A percentile compares a stretch with the other conserved stretches of the same genome.
These are phyloP conservation scores for Megathymus violae DNA, from an alignment of 1,140 invertebrate species.

Conservation along the genomic window DNA sequence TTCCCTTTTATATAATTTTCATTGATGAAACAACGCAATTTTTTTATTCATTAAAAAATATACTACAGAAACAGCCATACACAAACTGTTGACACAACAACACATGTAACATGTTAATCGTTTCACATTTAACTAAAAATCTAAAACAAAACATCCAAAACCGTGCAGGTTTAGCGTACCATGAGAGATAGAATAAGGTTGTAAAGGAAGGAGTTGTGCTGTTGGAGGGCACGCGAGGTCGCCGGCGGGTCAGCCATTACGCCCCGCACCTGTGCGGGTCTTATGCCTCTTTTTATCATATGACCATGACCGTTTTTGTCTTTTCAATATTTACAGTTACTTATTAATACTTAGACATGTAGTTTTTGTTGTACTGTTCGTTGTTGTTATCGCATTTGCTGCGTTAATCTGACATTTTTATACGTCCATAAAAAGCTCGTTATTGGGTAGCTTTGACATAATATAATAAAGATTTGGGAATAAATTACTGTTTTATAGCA, in stretches of 20 bases:
- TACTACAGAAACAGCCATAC: no score
- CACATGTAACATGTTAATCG: no score
- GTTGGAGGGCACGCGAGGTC: constrained; percentile 49
- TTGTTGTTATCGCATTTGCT: no score
- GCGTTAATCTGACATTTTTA: background rate
- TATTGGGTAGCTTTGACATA: background rate
- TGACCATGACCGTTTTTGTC: background rate
- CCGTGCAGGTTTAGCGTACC: constrained; percentile 43
- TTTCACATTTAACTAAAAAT: no score
- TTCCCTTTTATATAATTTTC: no score
- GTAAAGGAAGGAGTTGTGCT: constrained; percentile 51
- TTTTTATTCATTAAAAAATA: no score
- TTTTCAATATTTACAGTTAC: background rate
- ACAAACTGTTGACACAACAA: no score
- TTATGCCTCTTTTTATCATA: constrained; percentile 2
- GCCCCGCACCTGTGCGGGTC: constrained; percentile 12
- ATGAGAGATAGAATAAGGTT: constrained; percentile 50
- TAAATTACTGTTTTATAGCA: background rate
- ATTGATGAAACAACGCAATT: no score
- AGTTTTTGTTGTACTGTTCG: no score
- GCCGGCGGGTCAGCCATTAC: constrained; percentile 15
- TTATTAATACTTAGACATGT: background rate
- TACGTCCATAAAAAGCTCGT: background rate
- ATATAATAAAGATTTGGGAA: background rate
- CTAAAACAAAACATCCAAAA: background rate